Conservation (phyloP, 2,113 vertebrate species). For the Gobiocypris rarus region DNA sequence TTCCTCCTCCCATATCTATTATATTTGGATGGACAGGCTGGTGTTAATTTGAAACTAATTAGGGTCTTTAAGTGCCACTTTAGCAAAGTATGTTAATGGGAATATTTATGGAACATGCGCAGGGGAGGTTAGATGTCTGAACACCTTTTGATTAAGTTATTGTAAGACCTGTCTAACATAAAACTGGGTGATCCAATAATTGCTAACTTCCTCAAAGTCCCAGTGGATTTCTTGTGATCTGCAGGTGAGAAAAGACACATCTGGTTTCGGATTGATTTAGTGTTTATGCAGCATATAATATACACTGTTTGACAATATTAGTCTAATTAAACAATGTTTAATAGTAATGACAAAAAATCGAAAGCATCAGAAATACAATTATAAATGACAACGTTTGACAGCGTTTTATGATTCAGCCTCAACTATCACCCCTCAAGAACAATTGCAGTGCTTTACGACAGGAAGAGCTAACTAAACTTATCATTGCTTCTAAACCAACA, state of each 20-base stretch:
- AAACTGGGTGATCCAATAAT: slow-evolving; percentile 24
- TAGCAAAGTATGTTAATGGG: slow-evolving; percentile 55
- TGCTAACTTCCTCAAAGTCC: neutral
- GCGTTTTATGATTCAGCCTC: too few species aligned
- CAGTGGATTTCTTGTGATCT: neutral
- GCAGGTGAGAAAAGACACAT: neutral
- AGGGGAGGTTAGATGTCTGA: slow-evolving; percentile 28
- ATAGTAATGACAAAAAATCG: too few species aligned
- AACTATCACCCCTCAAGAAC: too few species aligned
- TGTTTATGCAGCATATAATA: neutral
- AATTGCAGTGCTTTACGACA: too few species aligned
- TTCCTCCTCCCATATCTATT: slow-evolving; percentile 67
- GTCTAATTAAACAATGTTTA: neutral
- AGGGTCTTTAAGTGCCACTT: slow-evolving; percentile 58
- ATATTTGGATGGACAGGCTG: slow-evolving; percentile 67
- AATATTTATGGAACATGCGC: slow-evolving; percentile 27
- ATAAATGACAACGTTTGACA: too few species aligned
- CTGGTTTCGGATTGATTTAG: neutral
- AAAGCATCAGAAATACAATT: too few species aligned
- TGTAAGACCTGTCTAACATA: slow-evolving; percentile 32
- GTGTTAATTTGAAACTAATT: slow-evolving; percentile 71
- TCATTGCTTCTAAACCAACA: too few species aligned
- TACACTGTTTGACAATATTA: neutral
- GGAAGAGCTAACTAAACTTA: too few species aligned
- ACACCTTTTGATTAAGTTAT: slow-evolving; percentile 36